These are phyloP conservation scores for Urocitellus parryii DNA, from an alignment of 2,113 vertebrate genomes.

Conservation along the genomic window DNA sequence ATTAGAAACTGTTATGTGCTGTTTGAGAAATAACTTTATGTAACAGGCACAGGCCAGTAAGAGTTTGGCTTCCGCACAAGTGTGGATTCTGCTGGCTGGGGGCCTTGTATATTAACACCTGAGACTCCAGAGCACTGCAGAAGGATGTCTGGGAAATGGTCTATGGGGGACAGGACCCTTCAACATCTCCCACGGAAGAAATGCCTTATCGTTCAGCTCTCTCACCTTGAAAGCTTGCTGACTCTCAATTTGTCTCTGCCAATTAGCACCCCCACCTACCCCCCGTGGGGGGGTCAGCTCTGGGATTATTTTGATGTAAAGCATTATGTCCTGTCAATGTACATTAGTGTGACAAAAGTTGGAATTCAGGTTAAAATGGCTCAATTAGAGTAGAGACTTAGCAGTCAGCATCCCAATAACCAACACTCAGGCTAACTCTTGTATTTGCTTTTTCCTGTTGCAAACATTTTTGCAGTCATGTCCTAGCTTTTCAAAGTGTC, in stretches of 20 bases:
- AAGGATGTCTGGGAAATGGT: neutral
- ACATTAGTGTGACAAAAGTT: constrained; percentile 78
- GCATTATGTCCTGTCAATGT: constrained; percentile 79
- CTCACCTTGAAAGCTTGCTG: neutral
- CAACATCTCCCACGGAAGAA: neutral
- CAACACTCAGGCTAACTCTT: constrained; percentile 65
- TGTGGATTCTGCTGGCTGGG: constrained; percentile 59
- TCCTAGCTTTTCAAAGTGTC: constrained; percentile 72
- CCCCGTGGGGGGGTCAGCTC: constrained; percentile 33
- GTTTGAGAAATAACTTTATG: constrained; percentile 75
- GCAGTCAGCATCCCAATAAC: constrained; percentile 77
- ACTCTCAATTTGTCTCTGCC: constrained; percentile 64
- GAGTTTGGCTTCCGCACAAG: constrained; percentile 37
- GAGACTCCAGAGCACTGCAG: neutral
- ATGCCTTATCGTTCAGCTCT: no score
- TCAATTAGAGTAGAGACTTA: constrained; percentile 78
- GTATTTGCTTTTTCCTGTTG: constrained; percentile 34
- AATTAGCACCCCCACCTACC: constrained; percentile 72
- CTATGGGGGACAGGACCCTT: neutral
- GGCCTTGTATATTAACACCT: neutral
- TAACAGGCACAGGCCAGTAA: constrained; percentile 41
- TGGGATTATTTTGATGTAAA: constrained; percentile 79
- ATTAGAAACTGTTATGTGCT: constrained; percentile 78
- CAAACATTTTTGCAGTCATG: constrained; percentile 64
- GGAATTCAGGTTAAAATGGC: constrained; percentile 82